These are phyloP conservation scores for Euzophera pinguis DNA, from an alignment of 2,888 invertebrate genomes.

Conservation along the genomic window DNA sequence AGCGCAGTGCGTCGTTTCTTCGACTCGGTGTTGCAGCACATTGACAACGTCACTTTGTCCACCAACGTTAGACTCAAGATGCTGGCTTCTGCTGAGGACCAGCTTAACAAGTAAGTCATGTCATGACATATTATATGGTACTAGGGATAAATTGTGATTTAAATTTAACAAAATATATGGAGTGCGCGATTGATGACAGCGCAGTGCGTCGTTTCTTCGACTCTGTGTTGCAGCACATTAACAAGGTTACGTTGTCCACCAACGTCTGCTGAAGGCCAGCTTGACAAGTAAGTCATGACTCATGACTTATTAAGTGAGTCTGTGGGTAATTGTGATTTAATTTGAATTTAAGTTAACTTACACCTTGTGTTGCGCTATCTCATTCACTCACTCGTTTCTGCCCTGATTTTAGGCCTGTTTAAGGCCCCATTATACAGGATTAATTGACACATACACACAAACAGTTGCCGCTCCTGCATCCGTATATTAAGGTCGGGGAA, in stretches of 20 bases:
- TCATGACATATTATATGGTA: neutral
- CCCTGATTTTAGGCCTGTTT: no score
- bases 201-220: conserved; percentile 87
- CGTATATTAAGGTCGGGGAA: no score
- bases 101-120: conserved; percentile 76
- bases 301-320: no score
- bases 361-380: no score
- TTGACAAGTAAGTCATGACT: conserved; percentile 70
- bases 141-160: no score
- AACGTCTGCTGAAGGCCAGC: conserved; percentile 83
- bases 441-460: no score
- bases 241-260: conserved; percentile 82
- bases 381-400: no score
- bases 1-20: conserved; percentile 86
- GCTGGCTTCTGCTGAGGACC: conserved; percentile 82
- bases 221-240: conserved; percentile 85
- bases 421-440: no score
- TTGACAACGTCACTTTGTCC: conserved; percentile 84
- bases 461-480: no score
- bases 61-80: conserved; percentile 78
- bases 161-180: conserved; percentile 27
- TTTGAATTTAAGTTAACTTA: no score
- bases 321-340: no score
- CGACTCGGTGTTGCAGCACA: conserved; percentile 85
- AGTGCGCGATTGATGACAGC: conserved; percentile 70